Base-by-base conservation (phyloP, 2,888 invertebrate species). In the Meta bourneti region DNA sequence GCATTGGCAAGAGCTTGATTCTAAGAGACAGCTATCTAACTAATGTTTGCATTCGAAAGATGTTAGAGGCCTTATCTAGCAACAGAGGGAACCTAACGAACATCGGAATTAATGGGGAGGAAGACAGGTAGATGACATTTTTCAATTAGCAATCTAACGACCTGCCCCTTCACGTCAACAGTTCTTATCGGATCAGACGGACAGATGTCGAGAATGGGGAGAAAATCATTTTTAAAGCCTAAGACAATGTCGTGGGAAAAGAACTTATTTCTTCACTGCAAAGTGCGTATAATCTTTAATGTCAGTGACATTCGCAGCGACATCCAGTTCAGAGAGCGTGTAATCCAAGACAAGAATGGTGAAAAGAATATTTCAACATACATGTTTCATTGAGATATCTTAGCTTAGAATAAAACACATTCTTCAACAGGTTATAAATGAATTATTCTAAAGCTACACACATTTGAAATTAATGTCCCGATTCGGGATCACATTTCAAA, bases 91-190 rank as follows among this genome's bases (percentile, higher is more conserved):
- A 78, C 1, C 78, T 4, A 74, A 52, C 71, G 78, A 79, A 87
- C 51, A 71, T 71, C 54, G 49, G 34, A 79, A 79, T 71, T 87
- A 80, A 87, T 87, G 87, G 87, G 71, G 54, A 16, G 54, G 79
- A 72, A 79, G 79, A 87, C 87, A 87, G 87, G 71, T 71, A 48
- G 71, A 72, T 80, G 80, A 79, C 86, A 78, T 86, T 86, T 86
- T 86, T 86, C 78, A 86, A 86, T 86, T 86, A 86, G 86, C 86
- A 70, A 77, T 20, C 48, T 61, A 77, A 74, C 75, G 75, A 77
- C 84, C 70, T 86, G 70, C 51, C 77, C 51, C 69, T 70, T 51
- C 86, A 7, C 13, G 48, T 70, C 85, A 86, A 19, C 77, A 16
- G 69, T 20, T 86, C 69, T 78, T 86, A 86, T 78, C 86, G 51